Conservation (phyloP, 2,113 vertebrate species). For the Silurus meridionalis region DNA sequence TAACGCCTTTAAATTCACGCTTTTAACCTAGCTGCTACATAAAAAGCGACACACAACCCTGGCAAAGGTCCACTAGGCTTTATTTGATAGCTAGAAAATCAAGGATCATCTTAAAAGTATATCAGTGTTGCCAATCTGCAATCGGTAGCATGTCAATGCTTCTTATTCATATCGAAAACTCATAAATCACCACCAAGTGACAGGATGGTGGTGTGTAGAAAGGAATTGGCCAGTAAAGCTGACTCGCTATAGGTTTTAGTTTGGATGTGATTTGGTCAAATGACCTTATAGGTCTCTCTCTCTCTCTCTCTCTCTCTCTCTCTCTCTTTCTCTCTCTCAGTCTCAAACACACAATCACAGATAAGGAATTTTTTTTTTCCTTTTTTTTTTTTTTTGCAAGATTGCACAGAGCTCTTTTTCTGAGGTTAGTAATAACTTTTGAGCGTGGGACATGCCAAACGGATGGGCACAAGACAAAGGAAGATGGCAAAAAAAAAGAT, state of each 20-base stretch:
- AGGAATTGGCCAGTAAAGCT: conserved; percentile 8
- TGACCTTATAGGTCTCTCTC: conserved; percentile 34
- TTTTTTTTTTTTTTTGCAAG: conserved; percentile 54
- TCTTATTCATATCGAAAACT: background rate
- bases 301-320: conserved; percentile 23
- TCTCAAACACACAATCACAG: conserved; percentile 44
- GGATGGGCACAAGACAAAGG: conserved; percentile 54
- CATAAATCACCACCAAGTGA: background rate
- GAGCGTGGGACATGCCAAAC: conserved; percentile 51
- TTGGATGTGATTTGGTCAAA: conserved; percentile 47
- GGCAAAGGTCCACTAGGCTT: background rate
- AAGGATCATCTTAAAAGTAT: background rate
- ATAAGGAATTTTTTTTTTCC: conserved; percentile 58
- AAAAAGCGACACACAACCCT: conserved; percentile 5
- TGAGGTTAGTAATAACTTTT: conserved; percentile 64
- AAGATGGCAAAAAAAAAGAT: conserved; percentile 51
- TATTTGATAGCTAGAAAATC: background rate
- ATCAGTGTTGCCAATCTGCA: background rate
- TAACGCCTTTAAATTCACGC: conserved; percentile 37
- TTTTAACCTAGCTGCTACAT: conserved; percentile 21
- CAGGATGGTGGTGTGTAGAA: background rate
- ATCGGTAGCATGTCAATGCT: background rate
- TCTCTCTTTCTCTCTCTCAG: conserved; percentile 15
- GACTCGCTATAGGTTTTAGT: conserved; percentile 16
- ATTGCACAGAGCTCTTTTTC: conserved; percentile 57